Conservation (phyloP, 2,888 invertebrate genomes). For the Drosophila glabriapex region DNA sequence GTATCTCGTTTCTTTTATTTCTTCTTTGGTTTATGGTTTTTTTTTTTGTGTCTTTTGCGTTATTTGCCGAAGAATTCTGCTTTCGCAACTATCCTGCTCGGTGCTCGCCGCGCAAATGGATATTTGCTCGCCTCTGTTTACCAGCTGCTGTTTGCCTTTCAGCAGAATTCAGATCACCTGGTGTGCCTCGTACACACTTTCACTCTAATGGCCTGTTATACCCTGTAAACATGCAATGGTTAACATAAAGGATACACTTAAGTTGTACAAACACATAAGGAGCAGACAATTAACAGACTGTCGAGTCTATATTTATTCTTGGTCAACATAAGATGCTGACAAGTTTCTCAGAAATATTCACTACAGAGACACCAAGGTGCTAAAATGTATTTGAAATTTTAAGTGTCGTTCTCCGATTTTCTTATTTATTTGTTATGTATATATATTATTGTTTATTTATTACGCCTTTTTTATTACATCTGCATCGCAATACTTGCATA, state of each 20-base stretch:
- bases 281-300: background rate
- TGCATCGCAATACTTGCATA: background rate
- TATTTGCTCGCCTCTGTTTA: slow-evolving; percentile 8
- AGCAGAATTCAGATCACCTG: slow-evolving; percentile 30
- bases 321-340: background rate
- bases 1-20: background rate
- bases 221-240: slow-evolving; percentile 9
- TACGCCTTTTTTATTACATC: background rate
- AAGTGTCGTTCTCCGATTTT: background rate
- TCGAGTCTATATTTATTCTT: background rate
- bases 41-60: slow-evolving; percentile 8
- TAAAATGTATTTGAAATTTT: background rate
- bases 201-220: slow-evolving; percentile 25
- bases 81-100: background rate
- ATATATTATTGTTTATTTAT: background rate
- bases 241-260: background rate
- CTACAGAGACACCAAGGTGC: background rate
- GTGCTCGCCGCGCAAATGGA: background rate
- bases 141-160: slow-evolving; percentile 36
- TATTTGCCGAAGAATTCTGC: slow-evolving; percentile 19
- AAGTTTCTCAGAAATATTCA: background rate
- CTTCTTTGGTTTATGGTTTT: background rate
- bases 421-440: background rate
- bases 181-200: slow-evolving; percentile 31
- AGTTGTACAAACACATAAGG: background rate